Conservation (phyloP, 2,797 vertebrate genomes). For the Novumbra hubbsi region DNA sequence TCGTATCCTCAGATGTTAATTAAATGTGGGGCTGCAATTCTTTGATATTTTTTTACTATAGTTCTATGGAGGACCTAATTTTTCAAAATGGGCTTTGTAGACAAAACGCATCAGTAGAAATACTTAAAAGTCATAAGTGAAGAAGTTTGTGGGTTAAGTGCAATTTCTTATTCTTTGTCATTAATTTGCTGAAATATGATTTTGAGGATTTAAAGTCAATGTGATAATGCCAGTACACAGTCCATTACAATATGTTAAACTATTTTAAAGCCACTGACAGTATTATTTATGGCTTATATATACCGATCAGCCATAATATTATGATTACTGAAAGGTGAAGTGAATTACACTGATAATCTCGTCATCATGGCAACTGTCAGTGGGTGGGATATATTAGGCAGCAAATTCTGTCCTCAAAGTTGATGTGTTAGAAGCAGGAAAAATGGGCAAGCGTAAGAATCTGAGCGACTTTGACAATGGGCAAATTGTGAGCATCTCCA, state of each 20-base stretch:
- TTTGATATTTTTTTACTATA: slow-evolving; percentile 13
- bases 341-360: no score
- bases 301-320: no score
- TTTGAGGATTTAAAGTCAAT: background rate
- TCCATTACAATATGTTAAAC: background rate
- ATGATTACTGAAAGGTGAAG: no score
- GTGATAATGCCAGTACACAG: background rate
- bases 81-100: background rate
- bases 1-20: background rate
- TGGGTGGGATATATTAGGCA: no score
- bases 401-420: no score
- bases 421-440: no score
- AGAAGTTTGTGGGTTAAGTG: background rate
- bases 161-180: background rate
- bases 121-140: background rate
- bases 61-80: background rate
- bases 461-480: no score
- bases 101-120: background rate
- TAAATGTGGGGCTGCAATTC: background rate
- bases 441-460: no score
- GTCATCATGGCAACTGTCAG: no score
- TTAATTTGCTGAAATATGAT: background rate
- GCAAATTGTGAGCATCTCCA: no score
- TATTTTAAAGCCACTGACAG: background rate
- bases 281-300: background rate